Evolutionary conservation across 2,797 vertebrate genomes (phyloP).

Genomic region (Lateolabrax maculatus): DNA sequence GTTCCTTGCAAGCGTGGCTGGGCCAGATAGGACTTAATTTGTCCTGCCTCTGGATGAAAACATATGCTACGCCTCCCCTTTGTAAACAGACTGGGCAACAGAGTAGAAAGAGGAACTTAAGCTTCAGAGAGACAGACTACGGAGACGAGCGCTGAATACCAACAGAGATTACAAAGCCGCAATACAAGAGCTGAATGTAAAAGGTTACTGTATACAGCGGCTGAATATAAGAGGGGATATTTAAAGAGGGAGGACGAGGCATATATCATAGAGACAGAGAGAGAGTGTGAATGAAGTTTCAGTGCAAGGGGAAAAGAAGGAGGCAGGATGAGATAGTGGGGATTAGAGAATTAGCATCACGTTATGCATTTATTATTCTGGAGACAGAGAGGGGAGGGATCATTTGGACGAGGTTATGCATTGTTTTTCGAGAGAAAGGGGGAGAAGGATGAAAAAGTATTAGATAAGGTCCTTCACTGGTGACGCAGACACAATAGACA

Average conservation of each 20-base stretch:
- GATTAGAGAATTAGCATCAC: slow-evolving; percentile 48
- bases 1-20: slow-evolving; percentile 43
- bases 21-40: slow-evolving; percentile 72
- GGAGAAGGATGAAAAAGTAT: neutral
- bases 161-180: slow-evolving; percentile 49
- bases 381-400: slow-evolving; percentile 6
- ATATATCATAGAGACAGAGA: slow-evolving; percentile 15
- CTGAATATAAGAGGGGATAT: slow-evolving; percentile 38
- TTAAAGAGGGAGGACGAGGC: neutral
- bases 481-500: neutral
- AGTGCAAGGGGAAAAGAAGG: neutral
- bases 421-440: slow-evolving; percentile 29
- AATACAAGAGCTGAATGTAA: slow-evolving; percentile 61
- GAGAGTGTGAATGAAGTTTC: slow-evolving; percentile 5
- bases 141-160: slow-evolving; percentile 56
- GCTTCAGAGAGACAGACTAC: slow-evolving; percentile 42
- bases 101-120: slow-evolving; percentile 59
- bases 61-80: slow-evolving; percentile 62
- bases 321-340: neutral
- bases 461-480: neutral
- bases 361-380: slow-evolving; percentile 35
- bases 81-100: slow-evolving; percentile 63
- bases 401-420: slow-evolving; percentile 8
- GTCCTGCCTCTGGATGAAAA: slow-evolving; percentile 65
- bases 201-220: slow-evolving; percentile 52